Base-by-base conservation (phyloP, 92 coral and sea anemone genomes). In the Phenganax stokvisi region DNA sequence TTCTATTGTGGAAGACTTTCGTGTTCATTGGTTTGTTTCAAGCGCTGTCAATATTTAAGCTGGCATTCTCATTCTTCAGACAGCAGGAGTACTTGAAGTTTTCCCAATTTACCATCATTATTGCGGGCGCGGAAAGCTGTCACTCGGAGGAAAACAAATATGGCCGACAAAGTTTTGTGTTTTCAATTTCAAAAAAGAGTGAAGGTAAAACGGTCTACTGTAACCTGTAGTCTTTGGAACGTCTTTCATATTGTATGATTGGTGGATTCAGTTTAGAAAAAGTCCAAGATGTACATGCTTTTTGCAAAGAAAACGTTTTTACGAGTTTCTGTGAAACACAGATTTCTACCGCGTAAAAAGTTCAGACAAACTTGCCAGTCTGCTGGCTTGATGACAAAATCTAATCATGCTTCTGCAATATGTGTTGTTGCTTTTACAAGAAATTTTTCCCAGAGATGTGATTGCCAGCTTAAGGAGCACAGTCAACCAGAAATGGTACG, bases 271-370 rank as follows among this genome's bases (percentile, higher is more conserved):
- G 16, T 28, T 30, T 68, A 30, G 6, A 37, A 10, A 68, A 4
- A 30, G 73, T 68, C 31, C 73, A 68, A 30, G 73, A 68, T 68
- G 73, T 25, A 30, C 73, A 37, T 37, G 53, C 9, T 68, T 10
- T n/a, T 30, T 30, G 73, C 73, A 30, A 68, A 30, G 53, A 68
- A 37, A 3, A 68, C 12, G 53, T 68, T 68, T 68, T 9, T 68
- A 37, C 54, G 1, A 37, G 13, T 7, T 37, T 68, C 16, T 68
- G 73, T 9, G 3, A 68, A n/a, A 53, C 73, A 10, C 6, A 68
- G 44, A 31, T 29, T 37, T 51, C 52, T 68, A 16, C 8, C 73
- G 0, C 7, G 11, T 30, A 30, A n/a, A 37, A 0, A 13, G 25
- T 61, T 61, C 27, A 64, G 31, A 0, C 8, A 30, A 68, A 37